Base-by-base conservation (phyloP, 2,888 invertebrate species). In the Seira ritae region DNA sequence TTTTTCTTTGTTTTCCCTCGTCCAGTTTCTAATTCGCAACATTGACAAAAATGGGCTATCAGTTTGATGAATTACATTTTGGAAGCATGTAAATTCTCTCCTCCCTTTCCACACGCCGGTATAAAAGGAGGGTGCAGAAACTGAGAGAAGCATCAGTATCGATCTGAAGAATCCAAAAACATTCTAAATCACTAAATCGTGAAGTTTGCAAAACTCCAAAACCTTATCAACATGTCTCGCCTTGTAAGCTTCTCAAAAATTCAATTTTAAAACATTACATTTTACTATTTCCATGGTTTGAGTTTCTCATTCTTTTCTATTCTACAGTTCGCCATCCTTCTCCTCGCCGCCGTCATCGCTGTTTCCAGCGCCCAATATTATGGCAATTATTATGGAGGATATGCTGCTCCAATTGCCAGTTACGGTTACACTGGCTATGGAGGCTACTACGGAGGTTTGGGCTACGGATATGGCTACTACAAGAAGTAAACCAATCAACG, bases 251-350 rank as follows among this genome's bases (percentile, higher is more conserved):
- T 55, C 68, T 15, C n/a, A 72, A 72, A 74, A 42, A 55, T 69
- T 69, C 23, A 15, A 24, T 12, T n/a, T 24, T 1, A 10, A 19
- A 60, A 60, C 12, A 60, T 60, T 60, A 4, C 15, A 24, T 67
- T 67, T 19, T 37, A 70, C 23, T 62, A 37, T 73, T 17, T 46
- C 65, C 31, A 31, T 4, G 3, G 8, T 31, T 31, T 31, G 8
- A 31, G 8, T 4, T 4, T 31, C 2, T 31, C 2, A 31, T 31
- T 66, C 67, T 76, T 31, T 23, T 12, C 22, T 46, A 4, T 79
- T 79, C n/a, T n/a, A 12, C 55, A 83, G 83, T 78, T 83, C 62
- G 83, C 79, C 65, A 31, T 84, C 79, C 83, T 84, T 46, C 50
- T 84, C 70, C 79, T 84, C 78, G 83, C 46, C 70, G 83, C 83